Conservation (phyloP, 1,140 invertebrate species). For the Trichonephila clavata region DNA sequence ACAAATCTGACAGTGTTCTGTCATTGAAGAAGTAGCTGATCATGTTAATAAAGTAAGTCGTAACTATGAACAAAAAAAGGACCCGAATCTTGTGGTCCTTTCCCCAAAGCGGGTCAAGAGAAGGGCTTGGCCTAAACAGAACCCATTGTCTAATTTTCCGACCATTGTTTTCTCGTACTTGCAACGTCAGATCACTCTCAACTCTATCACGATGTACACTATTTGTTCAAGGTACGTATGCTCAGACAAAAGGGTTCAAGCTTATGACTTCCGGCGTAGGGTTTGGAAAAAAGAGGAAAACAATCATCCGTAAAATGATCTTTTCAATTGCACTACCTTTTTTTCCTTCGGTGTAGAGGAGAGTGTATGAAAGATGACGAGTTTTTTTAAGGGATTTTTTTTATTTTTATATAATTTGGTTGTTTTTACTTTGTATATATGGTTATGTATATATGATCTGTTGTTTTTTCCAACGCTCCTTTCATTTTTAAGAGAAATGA, state of each 20-base stretch:
- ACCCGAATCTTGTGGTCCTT: constrained; percentile 14
- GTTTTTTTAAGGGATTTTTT: too few relatives aligned
- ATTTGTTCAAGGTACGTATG: constrained; percentile 30
- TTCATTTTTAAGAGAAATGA: too few relatives aligned
- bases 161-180: constrained; percentile 34
- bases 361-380: too few relatives aligned
- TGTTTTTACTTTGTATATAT: too few relatives aligned
- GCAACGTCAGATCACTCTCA: not conserved
- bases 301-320: not conserved
- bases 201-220: constrained; percentile 11
- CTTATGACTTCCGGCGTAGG: constrained; percentile 25
- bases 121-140: constrained; percentile 48
- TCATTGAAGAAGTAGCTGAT: not conserved
- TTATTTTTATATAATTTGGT: too few relatives aligned
- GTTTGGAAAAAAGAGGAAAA: not conserved
- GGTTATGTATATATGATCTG: too few relatives aligned
- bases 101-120: constrained; percentile 43
- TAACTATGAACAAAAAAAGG: not conserved
- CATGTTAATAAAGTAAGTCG: not conserved
- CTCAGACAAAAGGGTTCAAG: not conserved
- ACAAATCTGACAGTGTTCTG: not conserved
- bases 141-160: constrained; percentile 27
- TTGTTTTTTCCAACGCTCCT: too few relatives aligned
- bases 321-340: not conserved
- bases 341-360: too few relatives aligned